Evolutionary conservation across 1,140 invertebrate species (phyloP).

Genomic region (Drosophila tsacasi): DNA sequence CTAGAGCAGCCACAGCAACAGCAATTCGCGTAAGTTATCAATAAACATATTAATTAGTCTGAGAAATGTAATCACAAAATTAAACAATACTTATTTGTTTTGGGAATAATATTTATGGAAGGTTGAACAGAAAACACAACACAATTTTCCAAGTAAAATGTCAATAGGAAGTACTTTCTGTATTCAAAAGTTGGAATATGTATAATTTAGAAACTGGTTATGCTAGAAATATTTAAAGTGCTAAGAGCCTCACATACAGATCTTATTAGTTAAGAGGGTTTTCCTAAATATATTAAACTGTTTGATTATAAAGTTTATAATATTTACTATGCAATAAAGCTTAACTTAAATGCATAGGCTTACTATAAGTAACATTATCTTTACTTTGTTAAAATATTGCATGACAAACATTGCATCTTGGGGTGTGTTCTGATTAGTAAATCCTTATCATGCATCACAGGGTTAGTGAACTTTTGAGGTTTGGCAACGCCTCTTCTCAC

Average conservation of each 20-base stretch:
- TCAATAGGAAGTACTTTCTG: no score
- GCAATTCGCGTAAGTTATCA: slow-evolving; percentile 71
- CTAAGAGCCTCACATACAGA: neutral
- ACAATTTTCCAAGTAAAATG: no score
- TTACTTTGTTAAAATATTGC: neutral
- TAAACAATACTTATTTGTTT: slow-evolving; percentile 19
- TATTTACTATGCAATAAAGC: neutral
- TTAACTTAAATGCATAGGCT: neutral
- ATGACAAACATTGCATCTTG: slow-evolving; percentile 7
- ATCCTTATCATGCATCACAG: neutral
- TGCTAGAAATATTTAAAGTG: neutral
- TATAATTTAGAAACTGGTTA: neutral
- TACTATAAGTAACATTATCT: neutral
- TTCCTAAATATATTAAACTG: no score
- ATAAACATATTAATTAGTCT: slow-evolving; percentile 47
- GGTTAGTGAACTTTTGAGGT: neutral
- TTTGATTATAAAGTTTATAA: neutral
- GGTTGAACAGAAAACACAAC: neutral
- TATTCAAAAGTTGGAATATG: neutral
- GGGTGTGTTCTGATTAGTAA: neutral
- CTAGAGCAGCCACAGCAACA: slow-evolving; percentile 64
- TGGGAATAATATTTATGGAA: neutral
- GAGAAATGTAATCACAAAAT: slow-evolving; percentile 31
- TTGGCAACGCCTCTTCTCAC: neutral
- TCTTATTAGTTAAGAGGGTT: neutral